phyloP scores from a whole-genome alignment of 2,888 invertebrate genomes.

The Scaptomyza polygonia region DNA sequence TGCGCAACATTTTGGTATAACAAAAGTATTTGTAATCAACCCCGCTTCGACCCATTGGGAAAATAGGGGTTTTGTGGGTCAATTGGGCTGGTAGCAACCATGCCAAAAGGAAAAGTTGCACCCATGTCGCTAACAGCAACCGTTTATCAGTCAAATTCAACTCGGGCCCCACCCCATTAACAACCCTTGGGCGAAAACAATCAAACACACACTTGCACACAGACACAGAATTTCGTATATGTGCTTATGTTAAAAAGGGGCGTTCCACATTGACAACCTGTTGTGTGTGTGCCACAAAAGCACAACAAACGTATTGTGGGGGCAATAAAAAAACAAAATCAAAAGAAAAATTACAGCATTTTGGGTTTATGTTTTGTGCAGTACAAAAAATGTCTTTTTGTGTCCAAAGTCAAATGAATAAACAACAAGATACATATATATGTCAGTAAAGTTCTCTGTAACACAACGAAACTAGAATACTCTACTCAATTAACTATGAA shows the following conservation, averaged over 20 bases:
- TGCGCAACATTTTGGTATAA: constrained; percentile 41
- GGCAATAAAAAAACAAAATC: neutral
- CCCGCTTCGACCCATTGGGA: neutral
- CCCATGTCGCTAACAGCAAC: constrained; percentile 52
- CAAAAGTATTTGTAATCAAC: constrained; percentile 21
- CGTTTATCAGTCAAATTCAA: constrained; percentile 40
- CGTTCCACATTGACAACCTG: constrained; percentile 69
- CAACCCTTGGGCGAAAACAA: constrained; percentile 31
- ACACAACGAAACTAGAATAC: constrained; percentile 17
- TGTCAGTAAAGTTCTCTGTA: neutral
- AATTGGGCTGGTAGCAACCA: constrained; percentile 7
- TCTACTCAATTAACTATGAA: no score
- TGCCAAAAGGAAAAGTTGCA: constrained; percentile 10
- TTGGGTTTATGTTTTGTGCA: constrained; percentile 23
- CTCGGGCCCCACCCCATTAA: constrained; percentile 27
- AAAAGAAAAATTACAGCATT: constrained; percentile 14
- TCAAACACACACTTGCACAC: constrained; percentile 9
- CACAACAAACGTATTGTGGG: constrained; percentile 12
- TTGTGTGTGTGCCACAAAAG: constrained; percentile 44
- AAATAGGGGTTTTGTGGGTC: constrained; percentile 2
- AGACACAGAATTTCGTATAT: constrained; percentile 57
- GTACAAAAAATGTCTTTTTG: constrained; percentile 34
- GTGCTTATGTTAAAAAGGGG: constrained; percentile 36
- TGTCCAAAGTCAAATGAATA: constrained; percentile 32
- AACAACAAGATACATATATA: constrained; percentile 14